Conservation (phyloP, 2,888 invertebrate genomes). For the Aphodius sticticus region DNA sequence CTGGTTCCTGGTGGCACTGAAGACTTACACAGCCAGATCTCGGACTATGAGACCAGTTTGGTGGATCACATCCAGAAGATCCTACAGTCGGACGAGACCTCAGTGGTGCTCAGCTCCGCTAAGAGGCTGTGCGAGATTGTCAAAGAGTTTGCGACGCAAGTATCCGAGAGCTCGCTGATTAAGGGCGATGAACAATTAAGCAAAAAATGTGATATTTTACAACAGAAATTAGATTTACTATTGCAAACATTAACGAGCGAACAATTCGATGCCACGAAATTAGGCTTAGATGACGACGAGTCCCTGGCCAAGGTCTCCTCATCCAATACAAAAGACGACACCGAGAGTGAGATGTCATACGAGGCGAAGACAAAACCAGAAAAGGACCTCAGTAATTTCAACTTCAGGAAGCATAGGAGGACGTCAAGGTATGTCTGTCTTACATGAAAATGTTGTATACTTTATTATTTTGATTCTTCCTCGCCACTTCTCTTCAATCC, state of each 20-base stretch:
- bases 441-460: not conserved
- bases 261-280: slow-evolving; percentile 58
- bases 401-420: slow-evolving; percentile 56
- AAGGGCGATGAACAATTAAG: slow-evolving; percentile 69
- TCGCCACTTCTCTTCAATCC: not conserved
- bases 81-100: slow-evolving; percentile 81
- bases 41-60: slow-evolving; percentile 80
- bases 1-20: slow-evolving; percentile 62
- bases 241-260: slow-evolving; percentile 77
- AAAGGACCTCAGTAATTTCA: slow-evolving; percentile 59
- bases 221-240: slow-evolving; percentile 78
- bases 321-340: slow-evolving; percentile 51
- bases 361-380: slow-evolving; percentile 54
- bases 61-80: slow-evolving; percentile 86
- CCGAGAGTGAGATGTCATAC: slow-evolving; percentile 58
- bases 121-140: slow-evolving; percentile 77
- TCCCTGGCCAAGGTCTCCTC: slow-evolving; percentile 44
- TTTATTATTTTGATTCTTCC: not conserved
- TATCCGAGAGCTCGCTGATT: slow-evolving; percentile 65
- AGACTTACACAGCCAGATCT: slow-evolving; percentile 64
- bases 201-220: slow-evolving; percentile 75
- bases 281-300: slow-evolving; percentile 46
- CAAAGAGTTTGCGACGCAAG: slow-evolving; percentile 74
- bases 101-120: slow-evolving; percentile 75
- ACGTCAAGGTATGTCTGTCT: slow-evolving; percentile 32